phyloP scores from a whole-genome alignment of 53 echinoderm and acorn worm genomes.

The Antedon mediterranea region DNA sequence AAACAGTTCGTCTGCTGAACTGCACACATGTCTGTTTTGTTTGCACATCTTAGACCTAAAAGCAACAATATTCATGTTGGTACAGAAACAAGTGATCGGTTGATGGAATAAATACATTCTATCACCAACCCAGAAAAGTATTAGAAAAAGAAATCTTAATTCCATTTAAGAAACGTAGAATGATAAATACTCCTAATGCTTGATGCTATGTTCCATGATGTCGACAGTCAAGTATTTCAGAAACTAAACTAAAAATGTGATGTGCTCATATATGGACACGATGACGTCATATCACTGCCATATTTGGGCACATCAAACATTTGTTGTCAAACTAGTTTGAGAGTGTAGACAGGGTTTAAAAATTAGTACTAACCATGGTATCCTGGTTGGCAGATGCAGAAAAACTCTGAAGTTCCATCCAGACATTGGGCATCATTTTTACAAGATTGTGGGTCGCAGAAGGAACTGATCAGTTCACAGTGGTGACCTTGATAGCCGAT shows the following conservation, averaged over 20 bases:
- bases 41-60: background rate
- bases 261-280: no score
- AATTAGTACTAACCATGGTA: conserved; percentile 18
- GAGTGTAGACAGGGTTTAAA: background rate
- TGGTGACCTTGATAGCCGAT: conserved; percentile 45
- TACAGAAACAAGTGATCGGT: background rate
- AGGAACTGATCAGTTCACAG: conserved; percentile 32
- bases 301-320: no score
- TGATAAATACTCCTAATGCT: no score
- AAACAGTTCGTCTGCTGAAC: background rate
- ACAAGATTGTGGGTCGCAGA: conserved; percentile 34
- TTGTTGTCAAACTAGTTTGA: no score
- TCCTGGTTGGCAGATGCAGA: conserved; percentile 18
- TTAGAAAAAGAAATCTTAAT: no score
- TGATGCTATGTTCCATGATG: no score
- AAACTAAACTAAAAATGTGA: no score
- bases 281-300: no score
- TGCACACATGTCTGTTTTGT: background rate
- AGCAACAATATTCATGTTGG: background rate
- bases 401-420: conserved; percentile 9
- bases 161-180: no score
- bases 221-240: no score
- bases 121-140: background rate
- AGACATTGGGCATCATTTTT: conserved; percentile 30
- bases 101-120: background rate